phyloP scores from a whole-genome alignment of 2,797 vertebrate species.

The Amazona ochrocephala region DNA sequence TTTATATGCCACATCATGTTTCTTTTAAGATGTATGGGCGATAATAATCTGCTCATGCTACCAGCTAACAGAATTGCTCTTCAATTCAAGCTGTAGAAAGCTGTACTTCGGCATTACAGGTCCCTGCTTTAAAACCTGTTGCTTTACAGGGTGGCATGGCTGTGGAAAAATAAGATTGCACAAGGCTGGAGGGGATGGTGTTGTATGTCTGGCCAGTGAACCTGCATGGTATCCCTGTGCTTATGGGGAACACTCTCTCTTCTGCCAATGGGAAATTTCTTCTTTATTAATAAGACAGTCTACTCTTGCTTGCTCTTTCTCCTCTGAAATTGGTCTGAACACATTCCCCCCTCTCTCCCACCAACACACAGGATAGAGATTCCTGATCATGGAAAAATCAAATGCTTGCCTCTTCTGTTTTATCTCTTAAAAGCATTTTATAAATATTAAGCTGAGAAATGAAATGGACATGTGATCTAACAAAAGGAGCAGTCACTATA shows the following conservation, averaged over 20 bases:
- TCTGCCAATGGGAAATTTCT: neutral
- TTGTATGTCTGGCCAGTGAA: neutral
- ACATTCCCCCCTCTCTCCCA: too few relatives aligned
- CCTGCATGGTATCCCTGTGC: rapidly evolving
- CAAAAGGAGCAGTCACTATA: neutral
- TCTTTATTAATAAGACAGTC: neutral
- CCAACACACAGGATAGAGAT: rapidly evolving
- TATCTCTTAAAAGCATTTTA: neutral
- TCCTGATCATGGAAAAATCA: neutral
- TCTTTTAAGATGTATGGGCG: neutral
- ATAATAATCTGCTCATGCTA: neutral
- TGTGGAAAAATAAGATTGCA: neutral
- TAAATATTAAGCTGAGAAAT: neutral
- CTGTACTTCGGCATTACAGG: neutral
- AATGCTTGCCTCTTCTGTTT: neutral
- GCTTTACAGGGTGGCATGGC: neutral
- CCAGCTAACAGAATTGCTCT: neutral
- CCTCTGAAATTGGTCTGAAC: neutral
- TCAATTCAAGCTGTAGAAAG: neutral
- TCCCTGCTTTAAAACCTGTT: neutral
- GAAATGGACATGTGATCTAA: neutral
- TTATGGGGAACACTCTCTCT: neutral
- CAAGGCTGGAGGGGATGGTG: neutral
- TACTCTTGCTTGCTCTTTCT: neutral
- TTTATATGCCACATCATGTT: neutral